Evolutionary conservation across 1,140 invertebrate genomes (phyloP).

Genomic region (Ganaspis sp.): DNA sequence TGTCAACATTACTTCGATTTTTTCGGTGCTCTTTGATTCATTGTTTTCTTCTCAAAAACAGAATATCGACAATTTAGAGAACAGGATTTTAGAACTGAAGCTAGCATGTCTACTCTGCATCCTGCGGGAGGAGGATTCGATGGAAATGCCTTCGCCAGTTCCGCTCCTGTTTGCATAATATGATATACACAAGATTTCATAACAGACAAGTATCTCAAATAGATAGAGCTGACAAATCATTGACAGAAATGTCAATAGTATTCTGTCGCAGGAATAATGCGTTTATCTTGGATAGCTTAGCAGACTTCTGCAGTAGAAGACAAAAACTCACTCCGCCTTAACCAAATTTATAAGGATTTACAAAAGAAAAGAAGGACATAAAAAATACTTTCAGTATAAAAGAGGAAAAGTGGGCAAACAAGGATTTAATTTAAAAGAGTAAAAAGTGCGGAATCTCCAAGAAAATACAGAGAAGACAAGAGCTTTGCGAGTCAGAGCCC

Average conservation of each 20-base stretch:
- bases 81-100: no score
- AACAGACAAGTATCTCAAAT: background rate
- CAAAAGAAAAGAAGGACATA: constrained; percentile 15
- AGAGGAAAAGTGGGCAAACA: background rate
- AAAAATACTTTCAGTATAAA: background rate
- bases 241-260: constrained; percentile 11
- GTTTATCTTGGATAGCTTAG: background rate
- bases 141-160: background rate
- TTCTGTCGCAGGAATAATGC: background rate
- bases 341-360: background rate
- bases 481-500: constrained; percentile 43
- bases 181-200: background rate
- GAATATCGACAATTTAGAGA: no score
- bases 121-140: no score
- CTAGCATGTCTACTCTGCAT: no score
- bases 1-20: no score
- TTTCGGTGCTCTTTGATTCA: no score
- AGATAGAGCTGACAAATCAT: background rate
- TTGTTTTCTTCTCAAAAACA: no score
- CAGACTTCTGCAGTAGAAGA: background rate
- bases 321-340: background rate
- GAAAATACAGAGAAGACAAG: constrained; percentile 39
- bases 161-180: background rate
- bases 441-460: constrained; percentile 41
- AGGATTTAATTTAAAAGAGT: constrained; percentile 56